Conservation (phyloP, 2,797 vertebrate genomes). For the Heterohyrax brucei region DNA sequence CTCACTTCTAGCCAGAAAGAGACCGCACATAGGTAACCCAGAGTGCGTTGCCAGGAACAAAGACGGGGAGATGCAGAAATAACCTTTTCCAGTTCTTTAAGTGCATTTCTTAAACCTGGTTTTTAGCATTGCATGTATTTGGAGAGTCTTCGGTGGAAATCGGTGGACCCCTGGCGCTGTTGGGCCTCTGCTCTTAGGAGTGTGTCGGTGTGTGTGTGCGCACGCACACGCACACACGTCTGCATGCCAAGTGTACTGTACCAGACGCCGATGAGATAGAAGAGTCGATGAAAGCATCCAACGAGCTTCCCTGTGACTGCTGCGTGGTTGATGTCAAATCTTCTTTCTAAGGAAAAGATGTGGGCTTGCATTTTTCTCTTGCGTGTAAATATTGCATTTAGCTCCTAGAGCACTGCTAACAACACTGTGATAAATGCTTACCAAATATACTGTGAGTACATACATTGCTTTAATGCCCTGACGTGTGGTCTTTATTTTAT, state of each 20-base stretch:
- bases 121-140: background rate
- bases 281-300: background rate
- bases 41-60: conserved; percentile 86
- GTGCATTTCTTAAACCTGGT: background rate
- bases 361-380: background rate
- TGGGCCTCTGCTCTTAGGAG: conserved; percentile 1
- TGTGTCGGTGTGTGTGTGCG: background rate
- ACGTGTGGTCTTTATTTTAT: conserved; percentile 50
- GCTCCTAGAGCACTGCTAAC: conserved; percentile 19
- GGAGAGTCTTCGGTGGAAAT: background rate
- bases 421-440: conserved; percentile 65
- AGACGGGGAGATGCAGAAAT: conserved; percentile 80
- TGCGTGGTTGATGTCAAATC: background rate
- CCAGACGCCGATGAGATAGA: background rate
- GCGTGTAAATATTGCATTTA: conserved; percentile 72
- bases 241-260: background rate
- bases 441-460: conserved; percentile 59
- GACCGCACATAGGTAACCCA: conserved; percentile 85
- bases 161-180: background rate
- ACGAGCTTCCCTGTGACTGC: background rate
- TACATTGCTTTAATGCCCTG: conserved; percentile 16
- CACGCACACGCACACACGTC: fast-evolving
- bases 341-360: background rate
- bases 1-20: conserved; percentile 87
- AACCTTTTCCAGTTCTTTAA: conserved; percentile 81